Percentiles rank a stretch among this genome's conserved stretches.
Conservation (phyloP, 2,113 vertebrate genomes). For the Montifringilla adamsi region DNA sequence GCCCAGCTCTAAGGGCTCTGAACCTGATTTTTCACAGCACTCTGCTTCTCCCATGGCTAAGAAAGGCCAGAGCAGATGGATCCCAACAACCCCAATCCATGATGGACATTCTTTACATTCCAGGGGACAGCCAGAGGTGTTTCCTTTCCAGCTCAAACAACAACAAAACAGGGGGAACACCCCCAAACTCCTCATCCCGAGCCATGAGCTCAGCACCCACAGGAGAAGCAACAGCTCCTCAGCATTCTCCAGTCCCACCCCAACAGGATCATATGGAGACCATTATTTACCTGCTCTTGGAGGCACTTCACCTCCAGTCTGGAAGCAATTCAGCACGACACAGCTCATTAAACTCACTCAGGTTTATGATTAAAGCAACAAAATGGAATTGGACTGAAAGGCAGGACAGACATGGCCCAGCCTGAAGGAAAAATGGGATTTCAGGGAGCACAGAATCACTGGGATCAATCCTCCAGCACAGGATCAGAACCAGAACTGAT, state of each 20-base stretch:
- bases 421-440: neutral
- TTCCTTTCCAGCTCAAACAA: neutral
- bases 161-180: neutral
- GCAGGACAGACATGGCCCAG: neutral
- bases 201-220: neutral
- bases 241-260: neutral
- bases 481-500: neutral
- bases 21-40: neutral
- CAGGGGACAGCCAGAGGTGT: neutral
- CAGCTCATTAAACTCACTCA: neutral
- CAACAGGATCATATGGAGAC: neutral
- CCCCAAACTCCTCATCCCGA: neutral
- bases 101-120: neutral
- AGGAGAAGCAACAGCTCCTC: neutral
- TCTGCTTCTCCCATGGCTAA: neutral
- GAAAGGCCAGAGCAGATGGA: neutral
- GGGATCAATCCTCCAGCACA: neutral
- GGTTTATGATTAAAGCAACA: neutral
- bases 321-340: neutral
- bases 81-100: neutral
- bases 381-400: neutral
- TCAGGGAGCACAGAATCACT: neutral
- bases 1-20: constrained; percentile 32
- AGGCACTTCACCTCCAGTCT: neutral
- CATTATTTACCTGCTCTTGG: neutral